Evolutionary conservation across 2,888 invertebrate genomes (phyloP).

Genomic region (Embidobia sp.): DNA sequence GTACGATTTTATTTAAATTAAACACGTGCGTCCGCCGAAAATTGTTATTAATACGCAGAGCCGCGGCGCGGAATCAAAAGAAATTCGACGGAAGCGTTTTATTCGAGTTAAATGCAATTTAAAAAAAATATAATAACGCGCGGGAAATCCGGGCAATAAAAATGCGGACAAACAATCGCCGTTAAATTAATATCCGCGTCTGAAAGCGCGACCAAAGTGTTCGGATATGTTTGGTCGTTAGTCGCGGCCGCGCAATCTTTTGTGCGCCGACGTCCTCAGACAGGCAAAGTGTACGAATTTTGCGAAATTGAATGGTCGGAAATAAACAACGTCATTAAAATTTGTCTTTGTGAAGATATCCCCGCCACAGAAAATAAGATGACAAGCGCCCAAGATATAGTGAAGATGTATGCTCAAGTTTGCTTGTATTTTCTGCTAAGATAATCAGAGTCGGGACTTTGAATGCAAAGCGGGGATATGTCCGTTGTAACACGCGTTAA

Average conservation of each 20-base stretch:
- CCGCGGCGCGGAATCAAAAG: too few relatives aligned
- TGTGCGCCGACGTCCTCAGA: constrained; percentile 7
- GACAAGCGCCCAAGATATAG: constrained; percentile 48
- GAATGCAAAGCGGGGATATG: constrained; percentile 73
- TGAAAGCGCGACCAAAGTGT: constrained; percentile 1
- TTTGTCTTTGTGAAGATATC: constrained; percentile 38
- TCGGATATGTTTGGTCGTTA: constrained; percentile 14
- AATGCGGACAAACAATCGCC: constrained; percentile 1
- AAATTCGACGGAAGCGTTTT: not conserved
- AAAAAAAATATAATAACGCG: not conserved
- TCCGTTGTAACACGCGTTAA: constrained; percentile 50
- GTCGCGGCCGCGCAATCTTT: constrained; percentile 18
- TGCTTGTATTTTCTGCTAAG: constrained; percentile 77
- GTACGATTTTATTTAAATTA: constrained; percentile 3
- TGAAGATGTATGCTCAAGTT: constrained; percentile 50
- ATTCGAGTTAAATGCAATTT: not conserved
- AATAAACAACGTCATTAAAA: constrained; percentile 58
- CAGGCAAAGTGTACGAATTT: constrained; percentile 31
- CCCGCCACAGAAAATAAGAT: constrained; percentile 38
- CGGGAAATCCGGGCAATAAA: not conserved
- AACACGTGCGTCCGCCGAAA: not conserved
- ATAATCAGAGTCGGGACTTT: constrained; percentile 78
- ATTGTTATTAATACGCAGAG: too few relatives aligned
- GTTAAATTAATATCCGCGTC: not conserved
- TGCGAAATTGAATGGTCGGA: constrained; percentile 45